Conservation (phyloP, 53 echinoderm and acorn worm species). For the Echinarachnius parma region DNA sequence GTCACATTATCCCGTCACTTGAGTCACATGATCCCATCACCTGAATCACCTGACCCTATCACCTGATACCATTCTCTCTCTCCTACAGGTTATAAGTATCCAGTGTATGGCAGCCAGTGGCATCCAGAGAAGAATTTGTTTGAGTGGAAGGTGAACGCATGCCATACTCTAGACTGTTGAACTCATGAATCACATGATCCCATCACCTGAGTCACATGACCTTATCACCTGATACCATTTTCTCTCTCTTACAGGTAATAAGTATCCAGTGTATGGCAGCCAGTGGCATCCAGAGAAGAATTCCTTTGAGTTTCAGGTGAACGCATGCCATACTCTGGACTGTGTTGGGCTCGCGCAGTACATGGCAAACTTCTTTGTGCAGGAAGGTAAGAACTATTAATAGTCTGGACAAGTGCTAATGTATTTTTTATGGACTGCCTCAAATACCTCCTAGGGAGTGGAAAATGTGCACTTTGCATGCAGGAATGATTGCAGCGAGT, state of each 20-base stretch:
- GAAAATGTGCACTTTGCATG: too few relatives aligned
- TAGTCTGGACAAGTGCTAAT: too few relatives aligned
- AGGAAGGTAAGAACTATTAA: constrained; percentile 80
- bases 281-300: constrained; percentile 94
- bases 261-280: constrained; percentile 73
- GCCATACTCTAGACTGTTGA: constrained; percentile 61
- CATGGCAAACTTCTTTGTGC: constrained; percentile 78
- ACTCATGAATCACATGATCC: too few relatives aligned
- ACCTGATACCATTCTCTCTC: too few relatives aligned
- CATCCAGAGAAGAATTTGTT: constrained; percentile 78
- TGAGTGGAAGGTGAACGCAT: constrained; percentile 55
- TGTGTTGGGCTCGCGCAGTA: constrained; percentile 66
- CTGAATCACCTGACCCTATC: too few relatives aligned
- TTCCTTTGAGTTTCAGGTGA: constrained; percentile 66
- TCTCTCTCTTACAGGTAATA: constrained; percentile 42
- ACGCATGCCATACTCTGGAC: constrained; percentile 58
- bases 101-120: constrained; percentile 68
- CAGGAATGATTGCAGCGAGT: too few relatives aligned
- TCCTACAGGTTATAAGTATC: constrained; percentile 62
- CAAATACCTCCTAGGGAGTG: too few relatives aligned
- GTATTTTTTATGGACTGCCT: too few relatives aligned
- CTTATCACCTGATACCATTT: too few relatives aligned
- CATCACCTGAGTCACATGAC: too few relatives aligned
- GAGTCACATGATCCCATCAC: too few relatives aligned
- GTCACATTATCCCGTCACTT: too few relatives aligned